Percentiles rank a stretch among this genome's conserved stretches.
These are phyloP conservation scores for Calyptomena viridis DNA, from an alignment of 2,113 vertebrate genomes.

Conservation along the genomic window DNA sequence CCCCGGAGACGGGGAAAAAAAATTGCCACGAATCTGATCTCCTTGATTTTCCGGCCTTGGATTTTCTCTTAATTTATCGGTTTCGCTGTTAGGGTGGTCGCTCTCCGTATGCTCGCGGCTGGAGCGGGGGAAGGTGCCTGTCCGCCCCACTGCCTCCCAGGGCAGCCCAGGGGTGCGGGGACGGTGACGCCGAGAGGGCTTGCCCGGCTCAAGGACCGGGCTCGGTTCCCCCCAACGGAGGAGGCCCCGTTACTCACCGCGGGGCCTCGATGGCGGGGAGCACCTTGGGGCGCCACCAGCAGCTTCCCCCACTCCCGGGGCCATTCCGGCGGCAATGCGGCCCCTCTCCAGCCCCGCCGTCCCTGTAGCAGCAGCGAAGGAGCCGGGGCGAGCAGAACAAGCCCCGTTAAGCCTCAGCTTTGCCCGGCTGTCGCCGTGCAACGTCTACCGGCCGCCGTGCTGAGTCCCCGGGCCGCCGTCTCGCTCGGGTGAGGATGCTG, in stretches of 20 bases:
- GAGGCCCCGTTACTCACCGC: not conserved
- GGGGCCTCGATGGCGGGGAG: not conserved
- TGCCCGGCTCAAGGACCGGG: not conserved
- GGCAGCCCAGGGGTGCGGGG: not conserved
- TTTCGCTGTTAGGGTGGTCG: not conserved
- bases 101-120: not conserved
- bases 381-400: not conserved
- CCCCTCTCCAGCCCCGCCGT: not conserved
- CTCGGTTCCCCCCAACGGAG: not conserved
- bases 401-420: not conserved
- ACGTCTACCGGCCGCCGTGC: not conserved
- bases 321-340: not conserved
- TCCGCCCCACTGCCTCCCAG: not conserved
- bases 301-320: not conserved
- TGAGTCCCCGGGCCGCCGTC: not conserved
- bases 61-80: not conserved
- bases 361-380: not conserved
- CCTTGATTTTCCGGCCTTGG: not conserved
- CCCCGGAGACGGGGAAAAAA: accelerated
- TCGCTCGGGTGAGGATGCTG: not conserved
- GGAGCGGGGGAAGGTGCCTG: not conserved
- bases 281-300: not conserved
- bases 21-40: not conserved
- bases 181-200: not conserved
- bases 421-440: not conserved